Percentiles rank a stretch among this genome's conserved stretches.
These are phyloP conservation scores for Harlomillsia oculata DNA, from an alignment of 1,140 invertebrate genomes.

Conservation along the genomic window DNA sequence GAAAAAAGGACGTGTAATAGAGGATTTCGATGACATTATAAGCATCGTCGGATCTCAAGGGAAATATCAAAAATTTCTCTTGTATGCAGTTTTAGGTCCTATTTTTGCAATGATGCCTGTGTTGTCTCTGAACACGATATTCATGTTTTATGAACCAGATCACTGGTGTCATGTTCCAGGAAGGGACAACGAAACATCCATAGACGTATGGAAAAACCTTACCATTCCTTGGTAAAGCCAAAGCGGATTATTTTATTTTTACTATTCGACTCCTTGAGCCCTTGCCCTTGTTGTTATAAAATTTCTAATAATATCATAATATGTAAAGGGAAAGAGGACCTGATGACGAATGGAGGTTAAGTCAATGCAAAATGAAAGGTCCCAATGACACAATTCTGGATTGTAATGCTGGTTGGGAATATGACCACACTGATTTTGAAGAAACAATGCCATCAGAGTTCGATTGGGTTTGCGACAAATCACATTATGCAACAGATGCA, in stretches of 20 bases:
- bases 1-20: conserved; percentile 1
- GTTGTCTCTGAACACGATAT: conserved; percentile 4
- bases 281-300: background rate
- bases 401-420: conserved; percentile 25
- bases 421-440: conserved; percentile 18
- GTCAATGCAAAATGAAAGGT: conserved; percentile 15
- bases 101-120: conserved; percentile 12
- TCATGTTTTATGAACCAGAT: conserved; percentile 14
- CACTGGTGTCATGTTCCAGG: conserved; percentile 27
- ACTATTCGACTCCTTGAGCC: background rate
- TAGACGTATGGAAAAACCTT: conserved; percentile 25
- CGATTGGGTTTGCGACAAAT: conserved; percentile 22
- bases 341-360: conserved; percentile 10
- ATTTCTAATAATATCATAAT: background rate
- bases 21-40: background rate
- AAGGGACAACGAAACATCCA: conserved; percentile 5
- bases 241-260: background rate
- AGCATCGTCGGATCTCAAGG: conserved; percentile 8
- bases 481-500: conserved; percentile 8
- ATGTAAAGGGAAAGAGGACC: conserved; percentile 9
- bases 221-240: conserved; percentile 20
- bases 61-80: conserved; percentile 18
- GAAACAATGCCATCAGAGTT: conserved; percentile 17
- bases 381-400: background rate
- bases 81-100: conserved; percentile 18